Percentiles rank a stretch among this genome's conserved stretches.
Evolutionary conservation across 2,888 invertebrate genomes (phyloP).

Genomic region (Dolichopus griseipennis): DNA sequence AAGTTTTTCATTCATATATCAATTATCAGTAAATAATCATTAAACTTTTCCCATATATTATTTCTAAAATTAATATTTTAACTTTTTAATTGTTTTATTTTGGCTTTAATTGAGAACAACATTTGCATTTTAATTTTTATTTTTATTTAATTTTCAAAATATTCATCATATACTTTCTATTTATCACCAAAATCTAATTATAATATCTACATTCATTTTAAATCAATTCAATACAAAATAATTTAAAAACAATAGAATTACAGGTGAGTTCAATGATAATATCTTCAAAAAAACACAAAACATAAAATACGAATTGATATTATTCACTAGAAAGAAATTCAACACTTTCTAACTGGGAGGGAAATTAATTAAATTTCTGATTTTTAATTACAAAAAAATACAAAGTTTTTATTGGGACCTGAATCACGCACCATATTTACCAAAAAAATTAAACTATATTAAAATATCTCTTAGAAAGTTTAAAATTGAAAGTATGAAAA

Average conservation of each 20-base stretch:
- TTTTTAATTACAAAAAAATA: neutral
- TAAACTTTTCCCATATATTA: no score
- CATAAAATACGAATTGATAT: no score
- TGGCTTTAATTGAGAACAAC: neutral
- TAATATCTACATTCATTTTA: neutral
- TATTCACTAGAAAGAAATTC: no score
- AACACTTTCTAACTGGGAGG: conserved; percentile 5
- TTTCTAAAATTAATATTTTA: no score
- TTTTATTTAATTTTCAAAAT: neutral
- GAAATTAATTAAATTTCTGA: neutral
- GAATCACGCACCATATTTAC: no score
- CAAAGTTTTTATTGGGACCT: neutral
- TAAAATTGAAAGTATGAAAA: neutral
- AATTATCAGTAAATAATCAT: no score
- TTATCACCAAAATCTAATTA: neutral
- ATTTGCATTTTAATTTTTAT: neutral
- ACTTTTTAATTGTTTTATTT: no score
- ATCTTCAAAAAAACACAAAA: neutral
- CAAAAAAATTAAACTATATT: neutral
- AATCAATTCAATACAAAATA: neutral
- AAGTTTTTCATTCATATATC: no score
- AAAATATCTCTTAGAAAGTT: neutral
- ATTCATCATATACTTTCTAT: neutral
- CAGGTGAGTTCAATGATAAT: neutral
- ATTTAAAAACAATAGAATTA: neutral